phyloP scores from a whole-genome alignment of 2,888 invertebrate species.

The Lasioglossum zephyrum region DNA sequence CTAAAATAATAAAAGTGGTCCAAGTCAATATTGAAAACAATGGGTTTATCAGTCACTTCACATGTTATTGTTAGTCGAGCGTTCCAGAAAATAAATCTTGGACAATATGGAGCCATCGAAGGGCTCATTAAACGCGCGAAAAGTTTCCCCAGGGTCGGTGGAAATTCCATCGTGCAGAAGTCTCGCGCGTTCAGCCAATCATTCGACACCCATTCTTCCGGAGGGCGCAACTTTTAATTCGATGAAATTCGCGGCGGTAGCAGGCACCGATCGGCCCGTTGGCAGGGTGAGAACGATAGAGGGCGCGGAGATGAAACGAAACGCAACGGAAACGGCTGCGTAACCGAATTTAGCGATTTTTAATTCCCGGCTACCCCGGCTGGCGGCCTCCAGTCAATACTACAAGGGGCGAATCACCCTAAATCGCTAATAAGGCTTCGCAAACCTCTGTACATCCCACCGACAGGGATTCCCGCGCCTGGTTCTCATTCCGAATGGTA shows the following conservation, averaged over 20 bases:
- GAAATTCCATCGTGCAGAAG: conserved; percentile 18
- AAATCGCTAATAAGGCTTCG: conserved; percentile 82
- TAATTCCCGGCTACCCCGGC: conserved; percentile 77
- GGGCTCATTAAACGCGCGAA: conserved; percentile 20
- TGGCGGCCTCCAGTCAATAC: conserved; percentile 69
- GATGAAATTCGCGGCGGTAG: conserved; percentile 59
- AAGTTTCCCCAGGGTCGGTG: background rate
- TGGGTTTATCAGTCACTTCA: no score
- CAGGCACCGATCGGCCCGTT: conserved; percentile 44
- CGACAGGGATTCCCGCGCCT: conserved; percentile 70
- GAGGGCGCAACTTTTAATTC: conserved; percentile 66
- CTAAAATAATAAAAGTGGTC: no score
- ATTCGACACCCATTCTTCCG: conserved; percentile 26
- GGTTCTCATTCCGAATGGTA: conserved; percentile 74
- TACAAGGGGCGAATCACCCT: conserved; percentile 71
- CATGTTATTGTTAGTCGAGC: no score
- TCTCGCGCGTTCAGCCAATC: conserved; percentile 31
- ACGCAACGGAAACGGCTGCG: conserved; percentile 63
- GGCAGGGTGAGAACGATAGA: conserved; percentile 21
- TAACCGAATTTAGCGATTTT: conserved; percentile 83
- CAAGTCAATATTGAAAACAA: no score
- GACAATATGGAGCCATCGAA: background rate
- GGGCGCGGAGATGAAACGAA: conserved; percentile 65
- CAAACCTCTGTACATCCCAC: conserved; percentile 79
- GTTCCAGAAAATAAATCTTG: background rate